Base-by-base conservation (phyloP, 2,113 vertebrate species). In the Vombatus ursinus region DNA sequence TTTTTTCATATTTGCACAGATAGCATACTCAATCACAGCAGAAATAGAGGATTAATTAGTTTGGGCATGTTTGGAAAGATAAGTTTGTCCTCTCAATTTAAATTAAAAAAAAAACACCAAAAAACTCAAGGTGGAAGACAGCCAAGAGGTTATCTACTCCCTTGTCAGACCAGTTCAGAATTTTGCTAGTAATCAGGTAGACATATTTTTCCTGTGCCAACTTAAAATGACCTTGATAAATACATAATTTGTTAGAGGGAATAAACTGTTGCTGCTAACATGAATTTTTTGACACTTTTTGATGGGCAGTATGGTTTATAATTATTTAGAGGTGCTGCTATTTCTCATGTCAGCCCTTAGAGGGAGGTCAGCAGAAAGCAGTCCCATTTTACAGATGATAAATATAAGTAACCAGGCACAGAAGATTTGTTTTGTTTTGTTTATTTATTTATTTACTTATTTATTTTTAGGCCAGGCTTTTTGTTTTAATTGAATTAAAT, bases 231-330 rank as follows among this genome's bases (percentile, higher is more conserved):
- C 57, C 28, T 90, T 6, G n/a, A 47, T 3, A 90, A 89, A 52
- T 48, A 1, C 0, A 8, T 23, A 8, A 5, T 2, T 0, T 11
- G 3, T 24, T 28, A 4, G 47, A 31, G 26, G 48, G 91, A 31
- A 50, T 31, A 26, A 90, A 5, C 49, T 49, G 90, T 53, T 5
- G 11, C 61, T 47, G 51, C 53, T 52, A 26, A 3, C 26, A 1
- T 52, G 48, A 68, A 24, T 23, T 26, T 37, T 48, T 26, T 57
- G 24, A 11, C 23, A 31, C 3, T 22, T 19, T 49, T 49, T 31
- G 3, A 37, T n/a, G 44, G 37, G 52, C 50, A 49, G 12, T 8
- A 3, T 1, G 3, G 44, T 89, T 77, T 57, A 28, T 51, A 5
- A 48, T 25, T 37, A 37, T 31, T 0, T 48, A 14, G 28, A 37